Evolutionary conservation across 1,140 invertebrate genomes (phyloP).

Genomic region (Brachionus koreanus): DNA sequence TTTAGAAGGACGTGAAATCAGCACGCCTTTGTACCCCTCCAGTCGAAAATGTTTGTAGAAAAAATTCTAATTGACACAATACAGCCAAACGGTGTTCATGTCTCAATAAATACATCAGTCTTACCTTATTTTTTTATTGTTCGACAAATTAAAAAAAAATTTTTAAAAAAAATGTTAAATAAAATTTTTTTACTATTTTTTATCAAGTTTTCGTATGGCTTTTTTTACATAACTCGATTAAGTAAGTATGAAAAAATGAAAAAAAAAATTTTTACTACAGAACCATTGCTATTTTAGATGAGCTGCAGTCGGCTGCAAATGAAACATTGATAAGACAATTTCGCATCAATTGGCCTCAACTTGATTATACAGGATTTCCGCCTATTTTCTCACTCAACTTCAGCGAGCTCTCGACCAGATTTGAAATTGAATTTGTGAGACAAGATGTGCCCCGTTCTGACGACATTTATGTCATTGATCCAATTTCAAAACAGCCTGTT

Average conservation of each 20-base stretch:
- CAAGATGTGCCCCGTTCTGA: background rate
- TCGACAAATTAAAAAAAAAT: background rate
- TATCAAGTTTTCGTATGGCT: background rate
- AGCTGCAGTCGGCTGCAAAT: background rate
- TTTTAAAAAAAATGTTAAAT: background rate
- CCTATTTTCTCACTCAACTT: background rate
- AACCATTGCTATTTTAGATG: background rate
- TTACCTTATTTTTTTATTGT: conserved; percentile 16
- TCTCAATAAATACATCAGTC: conserved; percentile 2
- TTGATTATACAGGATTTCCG: background rate
- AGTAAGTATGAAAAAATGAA: background rate
- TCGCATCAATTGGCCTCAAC: background rate
- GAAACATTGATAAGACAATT: background rate
- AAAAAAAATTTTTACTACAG: background rate
- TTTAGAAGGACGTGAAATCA: background rate
- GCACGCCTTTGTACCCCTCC: background rate
- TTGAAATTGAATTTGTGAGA: background rate
- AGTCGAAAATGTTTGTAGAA: background rate
- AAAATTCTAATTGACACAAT: background rate
- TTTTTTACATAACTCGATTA: conserved; percentile 3
- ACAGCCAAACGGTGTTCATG: background rate
- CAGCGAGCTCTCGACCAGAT: background rate
- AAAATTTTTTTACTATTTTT: background rate
- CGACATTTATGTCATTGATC: conserved; percentile 1
- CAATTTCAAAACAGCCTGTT: background rate